These are phyloP conservation scores for Agrochola litura DNA, from an alignment of 2,888 invertebrate species.

Conservation along the genomic window DNA sequence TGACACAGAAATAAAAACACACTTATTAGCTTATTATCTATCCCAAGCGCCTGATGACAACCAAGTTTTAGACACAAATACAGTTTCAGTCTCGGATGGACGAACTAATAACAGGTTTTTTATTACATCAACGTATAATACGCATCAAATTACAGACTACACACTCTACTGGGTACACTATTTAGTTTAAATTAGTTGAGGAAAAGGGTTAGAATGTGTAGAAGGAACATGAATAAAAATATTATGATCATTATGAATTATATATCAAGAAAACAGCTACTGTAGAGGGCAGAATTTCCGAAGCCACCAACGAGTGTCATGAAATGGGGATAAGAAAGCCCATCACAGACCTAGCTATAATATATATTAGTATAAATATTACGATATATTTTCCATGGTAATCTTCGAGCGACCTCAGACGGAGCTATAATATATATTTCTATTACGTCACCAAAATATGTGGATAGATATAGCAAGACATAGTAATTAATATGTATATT, in stretches of 20 bases:
- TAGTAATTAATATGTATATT: too few species aligned
- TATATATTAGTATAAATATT: too few species aligned
- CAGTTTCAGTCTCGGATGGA: constrained; percentile 46
- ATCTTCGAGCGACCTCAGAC: too few species aligned
- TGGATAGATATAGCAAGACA: too few species aligned
- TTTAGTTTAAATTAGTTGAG: constrained; percentile 8
- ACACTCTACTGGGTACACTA: constrained; percentile 27
- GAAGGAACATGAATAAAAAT: not conserved
- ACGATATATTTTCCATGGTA: too few species aligned
- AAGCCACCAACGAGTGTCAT: too few species aligned
- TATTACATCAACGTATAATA: constrained; percentile 10
- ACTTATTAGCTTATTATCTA: not conserved
- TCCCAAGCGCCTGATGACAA: constrained; percentile 11
- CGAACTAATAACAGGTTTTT: constrained; percentile 43
- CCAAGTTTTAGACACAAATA: constrained; percentile 17
- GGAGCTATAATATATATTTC: too few species aligned
- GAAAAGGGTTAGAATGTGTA: not conserved
- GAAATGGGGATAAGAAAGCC: too few species aligned
- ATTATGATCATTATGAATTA: constrained; percentile 19
- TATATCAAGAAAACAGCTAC: not conserved
- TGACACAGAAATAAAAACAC: not conserved
- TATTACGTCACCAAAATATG: too few species aligned
- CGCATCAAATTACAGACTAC: constrained; percentile 46
- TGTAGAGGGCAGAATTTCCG: not conserved
- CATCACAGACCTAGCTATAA: too few species aligned